These are phyloP conservation scores for Agriopis leucophaearia DNA, from an alignment of 2,888 invertebrate species.

Conservation along the genomic window DNA sequence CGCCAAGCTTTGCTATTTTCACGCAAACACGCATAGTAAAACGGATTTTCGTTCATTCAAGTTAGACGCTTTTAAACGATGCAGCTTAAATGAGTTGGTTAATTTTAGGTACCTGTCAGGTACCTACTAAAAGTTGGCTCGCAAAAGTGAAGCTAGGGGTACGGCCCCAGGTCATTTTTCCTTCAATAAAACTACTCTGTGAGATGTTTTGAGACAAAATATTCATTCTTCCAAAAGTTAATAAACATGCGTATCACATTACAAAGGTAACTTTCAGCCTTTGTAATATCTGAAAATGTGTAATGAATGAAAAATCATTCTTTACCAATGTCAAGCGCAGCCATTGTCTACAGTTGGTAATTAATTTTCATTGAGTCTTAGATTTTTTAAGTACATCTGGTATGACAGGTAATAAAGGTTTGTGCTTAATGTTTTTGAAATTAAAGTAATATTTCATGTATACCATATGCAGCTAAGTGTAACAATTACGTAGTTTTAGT, in stretches of 20 bases:
- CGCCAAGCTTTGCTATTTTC: too few species aligned
- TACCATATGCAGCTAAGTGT: neutral
- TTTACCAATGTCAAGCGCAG: conserved; percentile 13
- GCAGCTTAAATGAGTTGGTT: too few species aligned
- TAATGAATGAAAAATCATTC: conserved; percentile 20
- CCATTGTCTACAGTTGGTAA: conserved; percentile 15
- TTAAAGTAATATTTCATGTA: neutral
- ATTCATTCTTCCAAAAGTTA: conserved; percentile 12
- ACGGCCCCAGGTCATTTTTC: neutral
- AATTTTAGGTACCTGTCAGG: too few species aligned
- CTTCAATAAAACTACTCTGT: neutral
- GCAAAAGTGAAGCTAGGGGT: too few species aligned
- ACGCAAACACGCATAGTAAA: too few species aligned
- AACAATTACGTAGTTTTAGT: neutral
- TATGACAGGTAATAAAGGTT: neutral
- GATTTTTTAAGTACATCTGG: neutral
- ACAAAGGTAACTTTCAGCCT: conserved; percentile 15
- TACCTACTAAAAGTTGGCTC: too few species aligned
- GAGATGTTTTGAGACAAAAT: neutral
- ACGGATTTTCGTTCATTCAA: too few species aligned
- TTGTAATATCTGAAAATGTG: conserved; percentile 25
- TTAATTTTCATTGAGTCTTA: conserved; percentile 7
- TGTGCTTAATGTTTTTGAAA: neutral
- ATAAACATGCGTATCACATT: conserved; percentile 8
- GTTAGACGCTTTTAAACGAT: too few species aligned